Base-by-base conservation (phyloP, 2,113 vertebrate genomes). In the Ceyx cyanopectus region DNA sequence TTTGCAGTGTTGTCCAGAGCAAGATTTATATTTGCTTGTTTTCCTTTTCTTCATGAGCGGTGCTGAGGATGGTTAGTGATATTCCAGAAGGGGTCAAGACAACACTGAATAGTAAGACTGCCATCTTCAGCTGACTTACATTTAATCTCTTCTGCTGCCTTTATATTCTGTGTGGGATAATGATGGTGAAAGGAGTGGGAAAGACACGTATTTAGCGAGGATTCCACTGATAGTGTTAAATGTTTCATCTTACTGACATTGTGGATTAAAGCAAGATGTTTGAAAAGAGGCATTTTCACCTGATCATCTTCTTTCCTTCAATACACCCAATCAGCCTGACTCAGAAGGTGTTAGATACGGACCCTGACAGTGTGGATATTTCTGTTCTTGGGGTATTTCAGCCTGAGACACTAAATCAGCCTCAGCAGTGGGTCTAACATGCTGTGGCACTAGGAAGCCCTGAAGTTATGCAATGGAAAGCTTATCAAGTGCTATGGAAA, bases 171-270 rank as follows among this genome's bases (percentile, higher is more conserved):
- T 58, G 32, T 1, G 19, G 48, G 23, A 22, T 74, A 73, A 29
- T 23, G 41, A 7, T 34, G 34, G 22, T 43, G 32, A 60, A 82
- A 87, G 81, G 60, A 87, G 72, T 88, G 87, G 82, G 75, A 72
- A 91, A 93, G 91, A 95, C 58, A 65, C 83, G 67, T 85, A 76
- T 90, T 93, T 93, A 90, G 70, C 80, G 96, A 75, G 56, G 11
- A 78, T 70, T 82, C 85, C 95, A 68, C 85, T 57, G 62, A 96
- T 82, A 88, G 46, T 65, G 69, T 84, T 91, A 56, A 77, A 32
- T 75, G 69, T 96, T 91, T 96, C 85, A 81, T 91, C 57, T 53
- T 91, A 67, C 10, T 81, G 78, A 90, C 92, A 89, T 95, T 93
- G 94, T 75, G 56, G 81, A 78, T 92, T 74, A 72, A 89, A 94